These are phyloP conservation scores for Poecilia picta DNA, from an alignment of 2,797 vertebrate genomes.

Conservation along the genomic window DNA sequence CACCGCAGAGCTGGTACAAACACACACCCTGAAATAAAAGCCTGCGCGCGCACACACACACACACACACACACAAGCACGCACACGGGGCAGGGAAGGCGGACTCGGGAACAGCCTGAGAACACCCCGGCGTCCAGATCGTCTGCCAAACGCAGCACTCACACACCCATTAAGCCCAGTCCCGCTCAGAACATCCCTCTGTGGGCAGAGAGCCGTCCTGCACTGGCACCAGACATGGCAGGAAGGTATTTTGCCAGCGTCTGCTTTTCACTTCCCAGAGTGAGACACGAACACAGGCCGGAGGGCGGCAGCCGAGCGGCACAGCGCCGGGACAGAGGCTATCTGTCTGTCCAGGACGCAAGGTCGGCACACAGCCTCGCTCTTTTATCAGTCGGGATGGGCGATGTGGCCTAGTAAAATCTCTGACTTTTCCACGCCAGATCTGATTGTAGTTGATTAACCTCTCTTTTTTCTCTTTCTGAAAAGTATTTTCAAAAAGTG, in stretches of 20 bases:
- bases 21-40: no score
- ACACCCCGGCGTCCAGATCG: slow-evolving; percentile 74
- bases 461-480: no score
- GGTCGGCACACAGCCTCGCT: slow-evolving; percentile 31
- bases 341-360: slow-evolving; percentile 38
- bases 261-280: slow-evolving; percentile 63
- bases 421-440: no score
- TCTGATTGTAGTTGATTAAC: no score
- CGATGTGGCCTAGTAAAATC: no score
- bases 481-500: no score
- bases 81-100: slow-evolving; percentile 64
- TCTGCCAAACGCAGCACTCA: slow-evolving; percentile 74
- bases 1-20: slow-evolving; percentile 70
- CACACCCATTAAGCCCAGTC: slow-evolving; percentile 39
- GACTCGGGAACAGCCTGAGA: slow-evolving; percentile 79
- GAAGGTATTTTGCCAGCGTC: slow-evolving; percentile 75
- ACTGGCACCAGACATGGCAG: slow-evolving; percentile 69
- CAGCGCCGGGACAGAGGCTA: slow-evolving; percentile 35
- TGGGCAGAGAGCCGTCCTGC: slow-evolving; percentile 55
- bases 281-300: slow-evolving; percentile 52
- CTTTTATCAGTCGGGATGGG: not conserved
- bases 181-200: slow-evolving; percentile 62
- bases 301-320: slow-evolving; percentile 51
- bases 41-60: no score
- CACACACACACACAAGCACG: not conserved